Conservation (phyloP, 2,797 vertebrate genomes). For the Echiichthys vipera region DNA sequence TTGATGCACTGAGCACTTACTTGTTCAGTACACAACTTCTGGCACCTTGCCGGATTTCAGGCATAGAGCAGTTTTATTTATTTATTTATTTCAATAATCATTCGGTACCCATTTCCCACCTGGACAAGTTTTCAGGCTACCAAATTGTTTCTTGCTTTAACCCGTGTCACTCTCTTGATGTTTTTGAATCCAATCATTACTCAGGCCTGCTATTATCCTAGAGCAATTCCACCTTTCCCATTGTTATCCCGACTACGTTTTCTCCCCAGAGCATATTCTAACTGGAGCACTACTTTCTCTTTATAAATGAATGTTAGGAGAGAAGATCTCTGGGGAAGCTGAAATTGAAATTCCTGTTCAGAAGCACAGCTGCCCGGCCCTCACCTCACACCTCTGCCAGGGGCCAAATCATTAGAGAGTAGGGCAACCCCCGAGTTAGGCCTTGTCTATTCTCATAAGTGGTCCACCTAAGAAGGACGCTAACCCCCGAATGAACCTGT, state of each 20-base stretch:
- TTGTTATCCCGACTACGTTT: conserved; percentile 51
- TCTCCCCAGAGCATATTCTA: conserved; percentile 64
- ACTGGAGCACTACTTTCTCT: conserved; percentile 76
- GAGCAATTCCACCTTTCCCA: conserved; percentile 30
- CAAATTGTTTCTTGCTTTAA: too few species aligned
- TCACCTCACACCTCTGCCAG: conserved; percentile 61
- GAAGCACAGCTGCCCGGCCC: conserved; percentile 40
- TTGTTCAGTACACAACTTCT: too few species aligned
- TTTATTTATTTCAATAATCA: too few species aligned
- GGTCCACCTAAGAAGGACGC: conserved; percentile 57
- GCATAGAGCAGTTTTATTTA: too few species aligned
- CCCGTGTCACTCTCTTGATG: too few species aligned
- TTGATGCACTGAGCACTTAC: background rate
- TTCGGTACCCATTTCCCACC: too few species aligned
- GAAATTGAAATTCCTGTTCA: conserved; percentile 60
- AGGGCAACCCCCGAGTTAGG: conserved; percentile 47
- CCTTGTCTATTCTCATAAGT: conserved; percentile 75
- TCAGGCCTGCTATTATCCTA: conserved; percentile 19
- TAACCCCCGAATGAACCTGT: conserved; percentile 68
- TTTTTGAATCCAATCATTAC: conserved; percentile 12
- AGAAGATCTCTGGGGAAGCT: conserved; percentile 56
- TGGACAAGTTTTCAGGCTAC: too few species aligned
- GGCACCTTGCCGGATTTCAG: too few species aligned
- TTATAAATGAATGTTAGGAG: conserved; percentile 70
- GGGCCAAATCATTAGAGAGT: conserved; percentile 65